Conservation (phyloP, 2,888 invertebrate genomes). For the Tetragonisca angustula region DNA sequence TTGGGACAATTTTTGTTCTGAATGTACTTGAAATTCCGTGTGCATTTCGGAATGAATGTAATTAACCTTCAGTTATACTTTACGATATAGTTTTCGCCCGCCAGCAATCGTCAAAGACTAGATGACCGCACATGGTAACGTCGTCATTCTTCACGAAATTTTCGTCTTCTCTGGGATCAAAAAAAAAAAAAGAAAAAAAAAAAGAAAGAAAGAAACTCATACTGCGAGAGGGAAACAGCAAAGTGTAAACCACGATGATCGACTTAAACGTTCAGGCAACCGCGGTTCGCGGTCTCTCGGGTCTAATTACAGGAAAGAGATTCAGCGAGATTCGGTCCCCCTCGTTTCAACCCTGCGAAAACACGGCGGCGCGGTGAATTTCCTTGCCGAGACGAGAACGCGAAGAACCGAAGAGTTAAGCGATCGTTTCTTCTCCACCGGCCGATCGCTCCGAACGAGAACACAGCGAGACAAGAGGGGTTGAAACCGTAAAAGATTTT, state of each 20-base stretch:
- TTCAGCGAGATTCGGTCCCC: constrained; percentile 26
- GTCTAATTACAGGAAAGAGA: constrained; percentile 46
- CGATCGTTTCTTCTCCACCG: constrained; percentile 61
- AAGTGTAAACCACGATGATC: constrained; percentile 16
- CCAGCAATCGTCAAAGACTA: too few relatives aligned
- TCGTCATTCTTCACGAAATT: too few relatives aligned
- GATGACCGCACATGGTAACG: too few relatives aligned
- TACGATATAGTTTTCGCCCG: too few relatives aligned
- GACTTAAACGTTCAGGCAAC: constrained; percentile 23
- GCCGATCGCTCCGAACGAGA: constrained; percentile 60
- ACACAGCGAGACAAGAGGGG: constrained; percentile 3
- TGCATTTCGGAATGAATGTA: too few relatives aligned
- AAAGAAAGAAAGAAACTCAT: too few relatives aligned
- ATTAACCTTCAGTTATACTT: too few relatives aligned
- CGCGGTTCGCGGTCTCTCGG: constrained; percentile 20
- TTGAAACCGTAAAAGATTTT: constrained; percentile 53
- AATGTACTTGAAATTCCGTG: too few relatives aligned
- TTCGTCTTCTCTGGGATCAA: too few relatives aligned
- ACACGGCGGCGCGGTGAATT: constrained; percentile 46
- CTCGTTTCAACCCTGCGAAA: constrained; percentile 32
- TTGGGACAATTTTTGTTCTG: too few relatives aligned
- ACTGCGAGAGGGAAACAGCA: too few relatives aligned
- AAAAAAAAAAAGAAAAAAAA: too few relatives aligned
- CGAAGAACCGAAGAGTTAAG: constrained; percentile 61
- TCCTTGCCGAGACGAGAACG: constrained; percentile 34